phyloP scores from a whole-genome alignment of 2,888 invertebrate genomes.

The Diachrysia chrysitis region DNA sequence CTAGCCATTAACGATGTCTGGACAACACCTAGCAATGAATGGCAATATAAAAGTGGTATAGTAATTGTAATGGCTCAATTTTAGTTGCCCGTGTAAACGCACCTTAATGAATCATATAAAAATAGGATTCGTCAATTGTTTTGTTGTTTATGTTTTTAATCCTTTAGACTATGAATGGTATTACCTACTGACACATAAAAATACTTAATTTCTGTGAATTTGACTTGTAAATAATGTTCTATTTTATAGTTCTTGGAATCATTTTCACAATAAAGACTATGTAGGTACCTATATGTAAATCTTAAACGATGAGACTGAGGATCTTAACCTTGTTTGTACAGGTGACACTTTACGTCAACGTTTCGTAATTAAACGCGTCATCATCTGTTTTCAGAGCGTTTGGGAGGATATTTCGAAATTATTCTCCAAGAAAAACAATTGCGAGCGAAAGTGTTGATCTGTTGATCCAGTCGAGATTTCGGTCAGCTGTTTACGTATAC shows the following conservation, averaged over 20 bases:
- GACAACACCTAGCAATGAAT: too few relatives aligned
- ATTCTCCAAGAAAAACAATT: slow-evolving; percentile 24
- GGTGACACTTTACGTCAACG: slow-evolving; percentile 55
- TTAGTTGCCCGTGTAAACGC: too few relatives aligned
- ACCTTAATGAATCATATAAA: too few relatives aligned
- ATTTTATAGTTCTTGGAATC: neutral
- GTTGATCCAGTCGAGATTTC: neutral
- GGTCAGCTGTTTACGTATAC: slow-evolving; percentile 8
- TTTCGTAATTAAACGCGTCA: slow-evolving; percentile 55
- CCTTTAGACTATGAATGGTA: neutral
- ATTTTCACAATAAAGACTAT: slow-evolving; percentile 20
- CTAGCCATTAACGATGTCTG: too few relatives aligned
- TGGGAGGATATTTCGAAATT: slow-evolving; percentile 41
- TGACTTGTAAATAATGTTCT: neutral
- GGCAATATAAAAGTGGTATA: too few relatives aligned
- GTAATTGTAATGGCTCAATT: too few relatives aligned
- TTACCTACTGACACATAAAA: neutral
- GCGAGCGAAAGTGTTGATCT: slow-evolving; percentile 24
- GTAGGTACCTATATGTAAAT: slow-evolving; percentile 5
- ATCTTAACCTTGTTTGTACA: slow-evolving; percentile 53
- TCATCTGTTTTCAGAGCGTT: slow-evolving; percentile 22
- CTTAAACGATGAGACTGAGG: slow-evolving; percentile 33
- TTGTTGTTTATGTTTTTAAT: neutral
- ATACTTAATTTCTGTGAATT: neutral
- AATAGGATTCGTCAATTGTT: too few relatives aligned